Conservation (phyloP, 1,140 invertebrate genomes). For the Oppia nitens region DNA sequence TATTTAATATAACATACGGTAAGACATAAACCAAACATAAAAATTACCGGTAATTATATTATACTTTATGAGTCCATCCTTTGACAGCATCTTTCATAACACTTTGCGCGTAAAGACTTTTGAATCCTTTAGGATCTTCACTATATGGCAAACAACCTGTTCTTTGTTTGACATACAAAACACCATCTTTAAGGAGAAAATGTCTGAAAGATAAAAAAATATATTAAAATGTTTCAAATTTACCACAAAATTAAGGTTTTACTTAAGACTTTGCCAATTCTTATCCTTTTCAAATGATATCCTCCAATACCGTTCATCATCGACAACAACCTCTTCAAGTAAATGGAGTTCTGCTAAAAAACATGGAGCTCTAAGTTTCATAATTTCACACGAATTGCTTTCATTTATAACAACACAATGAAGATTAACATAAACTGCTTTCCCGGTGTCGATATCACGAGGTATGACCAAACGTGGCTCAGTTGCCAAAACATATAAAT, state of each 20-base stretch:
- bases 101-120: constrained; percentile 56
- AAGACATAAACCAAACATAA: constrained; percentile 18
- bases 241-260: constrained; percentile 25
- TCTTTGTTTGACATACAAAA: constrained; percentile 66
- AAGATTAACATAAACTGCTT: constrained; percentile 61
- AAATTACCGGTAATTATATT: neutral
- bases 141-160: constrained; percentile 71
- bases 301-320: constrained; percentile 52
- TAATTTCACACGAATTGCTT: constrained; percentile 32
- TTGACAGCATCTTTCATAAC: constrained; percentile 57
- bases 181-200: constrained; percentile 47
- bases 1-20: constrained; percentile 23
- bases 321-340: constrained; percentile 41
- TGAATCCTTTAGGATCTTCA: constrained; percentile 53
- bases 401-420: constrained; percentile 39
- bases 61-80: constrained; percentile 40
- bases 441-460: constrained; percentile 57
- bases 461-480: constrained; percentile 73
- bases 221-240: neutral
- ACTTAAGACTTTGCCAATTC: constrained; percentile 65
- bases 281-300: constrained; percentile 59
- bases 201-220: constrained; percentile 23
- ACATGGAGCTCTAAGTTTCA: constrained; percentile 56
- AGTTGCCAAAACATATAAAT: constrained; percentile 82
- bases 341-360: constrained; percentile 62